phyloP scores from a whole-genome alignment of 2,797 vertebrate genomes.

The Steatocranus sp. region DNA sequence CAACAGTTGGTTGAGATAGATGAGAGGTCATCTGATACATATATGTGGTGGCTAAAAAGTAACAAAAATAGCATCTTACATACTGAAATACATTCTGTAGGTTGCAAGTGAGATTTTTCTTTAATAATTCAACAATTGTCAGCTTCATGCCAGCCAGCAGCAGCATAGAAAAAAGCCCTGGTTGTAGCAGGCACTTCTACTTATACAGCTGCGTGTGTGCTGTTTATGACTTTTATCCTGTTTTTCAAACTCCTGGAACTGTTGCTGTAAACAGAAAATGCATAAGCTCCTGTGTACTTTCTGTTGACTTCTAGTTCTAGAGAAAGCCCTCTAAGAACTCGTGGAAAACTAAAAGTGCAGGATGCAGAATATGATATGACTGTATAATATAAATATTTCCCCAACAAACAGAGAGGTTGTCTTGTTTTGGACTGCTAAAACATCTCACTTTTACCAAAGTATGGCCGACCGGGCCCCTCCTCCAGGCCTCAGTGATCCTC shows the following conservation, averaged over 20 bases:
- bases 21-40: slow-evolving; percentile 14
- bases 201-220: neutral
- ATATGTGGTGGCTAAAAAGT: neutral
- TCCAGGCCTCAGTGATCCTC: neutral
- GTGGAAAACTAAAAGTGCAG: neutral
- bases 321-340: neutral
- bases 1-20: slow-evolving; percentile 17
- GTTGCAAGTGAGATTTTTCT: neutral
- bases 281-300: neutral
- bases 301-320: neutral
- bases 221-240: neutral
- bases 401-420: neutral
- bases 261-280: neutral
- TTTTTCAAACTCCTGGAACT: neutral
- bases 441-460: neutral
- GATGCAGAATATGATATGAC: neutral
- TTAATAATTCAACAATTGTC: neutral
- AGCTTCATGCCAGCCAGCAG: neutral
- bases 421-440: neutral
- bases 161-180: neutral
- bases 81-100: neutral
- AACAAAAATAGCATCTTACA: neutral
- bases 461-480: neutral
- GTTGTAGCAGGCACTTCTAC: neutral
- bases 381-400: neutral